Conservation (phyloP, 2,888 invertebrate genomes). For the Cryptophagus acutangulus region DNA sequence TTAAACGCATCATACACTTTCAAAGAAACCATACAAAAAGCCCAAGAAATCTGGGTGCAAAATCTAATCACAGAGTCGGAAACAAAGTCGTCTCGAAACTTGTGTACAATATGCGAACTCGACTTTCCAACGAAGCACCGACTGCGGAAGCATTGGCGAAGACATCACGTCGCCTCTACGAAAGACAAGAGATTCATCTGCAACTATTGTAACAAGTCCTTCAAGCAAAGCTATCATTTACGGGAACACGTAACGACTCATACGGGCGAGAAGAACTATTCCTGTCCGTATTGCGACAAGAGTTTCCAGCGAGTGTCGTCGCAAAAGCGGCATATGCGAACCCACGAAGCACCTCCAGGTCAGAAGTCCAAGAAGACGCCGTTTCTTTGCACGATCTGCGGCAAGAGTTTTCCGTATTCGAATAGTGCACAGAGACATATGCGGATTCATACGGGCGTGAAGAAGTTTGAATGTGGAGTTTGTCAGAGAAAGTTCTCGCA, state of each 20-base stretch:
- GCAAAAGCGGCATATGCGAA: constrained; percentile 34
- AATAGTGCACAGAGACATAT: constrained; percentile 44
- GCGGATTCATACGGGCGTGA: constrained; percentile 42
- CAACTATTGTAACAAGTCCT: constrained; percentile 30
- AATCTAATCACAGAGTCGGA: too few relatives aligned
- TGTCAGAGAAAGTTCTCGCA: constrained; percentile 46
- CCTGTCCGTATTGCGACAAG: constrained; percentile 38
- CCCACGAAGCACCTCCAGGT: constrained; percentile 36
- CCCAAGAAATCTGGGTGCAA: too few relatives aligned
- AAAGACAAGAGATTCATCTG: constrained; percentile 25
- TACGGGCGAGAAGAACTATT: constrained; percentile 37
- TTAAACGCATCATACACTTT: too few relatives aligned
- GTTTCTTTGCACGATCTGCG: constrained; percentile 41
- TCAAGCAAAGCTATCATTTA: constrained; percentile 36
- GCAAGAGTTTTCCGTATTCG: constrained; percentile 41
- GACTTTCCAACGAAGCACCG: constrained; percentile 31
- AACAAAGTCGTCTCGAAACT: too few relatives aligned
- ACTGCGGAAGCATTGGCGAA: constrained; percentile 31
- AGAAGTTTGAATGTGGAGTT: constrained; percentile 41
- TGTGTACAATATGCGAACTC: constrained; percentile 30
- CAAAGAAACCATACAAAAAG: too few relatives aligned
- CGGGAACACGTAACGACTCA: constrained; percentile 38
- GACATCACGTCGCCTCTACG: constrained; percentile 1
- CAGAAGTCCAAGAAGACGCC: constrained; percentile 40
- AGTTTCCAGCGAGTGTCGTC: constrained; percentile 37